phyloP scores from a whole-genome alignment of 2,797 vertebrate species.

The Coranthus polyacanthus region DNA sequence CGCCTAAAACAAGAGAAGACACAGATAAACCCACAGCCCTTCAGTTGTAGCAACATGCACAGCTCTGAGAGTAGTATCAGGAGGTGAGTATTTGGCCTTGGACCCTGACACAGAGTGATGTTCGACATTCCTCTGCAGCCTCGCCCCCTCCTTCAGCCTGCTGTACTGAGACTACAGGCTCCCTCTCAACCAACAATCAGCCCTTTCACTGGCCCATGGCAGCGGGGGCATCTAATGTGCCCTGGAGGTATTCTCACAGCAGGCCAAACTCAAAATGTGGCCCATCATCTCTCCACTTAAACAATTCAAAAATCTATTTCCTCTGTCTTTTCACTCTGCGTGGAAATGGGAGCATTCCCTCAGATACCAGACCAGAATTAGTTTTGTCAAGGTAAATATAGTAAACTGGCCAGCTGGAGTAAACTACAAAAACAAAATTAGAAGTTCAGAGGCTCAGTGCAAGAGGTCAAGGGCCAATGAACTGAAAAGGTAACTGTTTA shows the following conservation, averaged over 20 bases:
- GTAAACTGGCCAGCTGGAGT: conserved; percentile 51
- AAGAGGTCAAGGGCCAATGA: conserved; percentile 53
- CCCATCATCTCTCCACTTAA: conserved; percentile 68
- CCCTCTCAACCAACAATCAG: conserved; percentile 76
- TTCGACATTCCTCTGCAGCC: conserved; percentile 76
- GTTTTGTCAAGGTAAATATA: conserved; percentile 47
- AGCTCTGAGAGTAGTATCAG: conserved; percentile 33
- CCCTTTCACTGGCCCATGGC: conserved; percentile 72
- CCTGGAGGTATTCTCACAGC: conserved; percentile 59
- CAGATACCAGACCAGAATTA: conserved; percentile 22
- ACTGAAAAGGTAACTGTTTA: conserved; percentile 38
- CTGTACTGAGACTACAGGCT: conserved; percentile 54
- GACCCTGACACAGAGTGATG: conserved; percentile 73
- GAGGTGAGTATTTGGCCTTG: conserved; percentile 73
- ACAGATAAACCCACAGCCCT: neutral
- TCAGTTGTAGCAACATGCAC: conserved; percentile 16
- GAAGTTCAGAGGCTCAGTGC: conserved; percentile 55
- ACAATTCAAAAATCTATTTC: conserved; percentile 56
- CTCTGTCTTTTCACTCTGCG: conserved; percentile 19
- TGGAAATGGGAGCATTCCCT: conserved; percentile 1
- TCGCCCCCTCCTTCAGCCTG: conserved; percentile 60
- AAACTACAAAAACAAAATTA: conserved; percentile 59
- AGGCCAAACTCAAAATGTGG: conserved; percentile 53
- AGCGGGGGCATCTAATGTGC: conserved; percentile 53
- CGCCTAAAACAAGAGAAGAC: neutral